Evolutionary conservation across 1,140 invertebrate genomes (phyloP), one percentile per base, ranked within the genome.

Genomic region (Episyrphus balteatus): DNA sequence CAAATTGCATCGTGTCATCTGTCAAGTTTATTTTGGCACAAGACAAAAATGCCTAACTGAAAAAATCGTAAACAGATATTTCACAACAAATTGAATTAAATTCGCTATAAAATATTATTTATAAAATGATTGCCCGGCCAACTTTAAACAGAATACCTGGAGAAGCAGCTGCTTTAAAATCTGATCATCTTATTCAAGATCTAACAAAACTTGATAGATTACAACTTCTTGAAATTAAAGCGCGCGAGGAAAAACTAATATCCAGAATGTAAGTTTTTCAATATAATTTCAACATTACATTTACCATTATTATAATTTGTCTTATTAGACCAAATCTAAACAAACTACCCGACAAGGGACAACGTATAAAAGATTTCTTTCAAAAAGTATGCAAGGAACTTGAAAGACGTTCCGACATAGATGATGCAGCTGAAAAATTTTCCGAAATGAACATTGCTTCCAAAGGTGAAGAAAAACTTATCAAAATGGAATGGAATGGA

Each of bases 401-500:
- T 14, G 56, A 73, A 34, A 55, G 62, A 21, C 75, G 73, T 38
- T 61, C 79, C 55, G 70, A 81, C 54, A 60, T 81, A 19, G 75
- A 83, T 14, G 58, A 75, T 51, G 68, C 79, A 19, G 75, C 77
- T 40, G 58, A 67, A 42, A 61, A 83, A 26, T 58, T 86, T 0
- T 75, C 77, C 15, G 70, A 71, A 44, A 61, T 84, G 32, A 81
- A 79, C 48, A 72, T 84, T 46, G 74, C 67, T 38, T 57, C 61
- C 7, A 66, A 75, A 36, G 76, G 76, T 19, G 75, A 76, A 57
- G 59, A 69, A 21, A 70, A 70, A 2, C 66, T 83, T 30, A 76
- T 75, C 56, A 71, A 78, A 57, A 58, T 85, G 7, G 82, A 84
- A 70, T 84, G 83, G 82, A 73, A 75, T 49, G 77, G 78, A 31